phyloP scores from a whole-genome alignment of 2,888 invertebrate species.

The Drosophila merina region DNA sequence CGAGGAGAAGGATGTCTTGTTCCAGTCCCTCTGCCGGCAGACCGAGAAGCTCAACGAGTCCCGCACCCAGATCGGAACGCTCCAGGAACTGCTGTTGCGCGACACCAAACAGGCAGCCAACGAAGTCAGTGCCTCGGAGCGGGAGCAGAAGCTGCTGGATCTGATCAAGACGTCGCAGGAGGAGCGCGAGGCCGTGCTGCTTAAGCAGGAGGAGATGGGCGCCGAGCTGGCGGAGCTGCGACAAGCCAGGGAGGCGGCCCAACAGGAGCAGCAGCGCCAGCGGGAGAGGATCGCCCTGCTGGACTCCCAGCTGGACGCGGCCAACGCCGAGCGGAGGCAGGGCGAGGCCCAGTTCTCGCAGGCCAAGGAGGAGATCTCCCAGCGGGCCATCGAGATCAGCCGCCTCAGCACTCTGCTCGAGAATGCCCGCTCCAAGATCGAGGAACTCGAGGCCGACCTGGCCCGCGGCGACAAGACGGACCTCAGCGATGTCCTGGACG shows the following conservation, averaged over 20 bases:
- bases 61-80: slow-evolving; percentile 91
- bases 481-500: slow-evolving; percentile 88
- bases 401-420: slow-evolving; percentile 91
- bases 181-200: slow-evolving; percentile 89
- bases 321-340: slow-evolving; percentile 90
- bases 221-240: slow-evolving; percentile 88
- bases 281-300: slow-evolving; percentile 89
- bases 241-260: slow-evolving; percentile 86
- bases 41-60: slow-evolving; percentile 96
- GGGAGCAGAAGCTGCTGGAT: slow-evolving; percentile 92
- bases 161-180: slow-evolving; percentile 93
- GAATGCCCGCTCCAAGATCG: slow-evolving; percentile 92
- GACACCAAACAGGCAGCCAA: slow-evolving; percentile 86
- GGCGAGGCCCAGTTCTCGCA: slow-evolving; percentile 89
- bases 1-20: slow-evolving; percentile 94
- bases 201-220: slow-evolving; percentile 91
- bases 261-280: slow-evolving; percentile 88
- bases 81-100: slow-evolving; percentile 91
- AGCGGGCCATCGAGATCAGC: slow-evolving; percentile 91
- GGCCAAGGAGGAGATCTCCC: slow-evolving; percentile 90
- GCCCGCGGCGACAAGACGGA: slow-evolving; percentile 89
- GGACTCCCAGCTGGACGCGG: slow-evolving; percentile 90
- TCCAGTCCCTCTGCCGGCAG: slow-evolving; percentile 95
- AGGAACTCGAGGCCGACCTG: slow-evolving; percentile 88
- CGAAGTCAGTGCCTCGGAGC: slow-evolving; percentile 89